Evolutionary conservation across 2,113 vertebrate species (phyloP).

Genomic region (Holacanthus passer): DNA sequence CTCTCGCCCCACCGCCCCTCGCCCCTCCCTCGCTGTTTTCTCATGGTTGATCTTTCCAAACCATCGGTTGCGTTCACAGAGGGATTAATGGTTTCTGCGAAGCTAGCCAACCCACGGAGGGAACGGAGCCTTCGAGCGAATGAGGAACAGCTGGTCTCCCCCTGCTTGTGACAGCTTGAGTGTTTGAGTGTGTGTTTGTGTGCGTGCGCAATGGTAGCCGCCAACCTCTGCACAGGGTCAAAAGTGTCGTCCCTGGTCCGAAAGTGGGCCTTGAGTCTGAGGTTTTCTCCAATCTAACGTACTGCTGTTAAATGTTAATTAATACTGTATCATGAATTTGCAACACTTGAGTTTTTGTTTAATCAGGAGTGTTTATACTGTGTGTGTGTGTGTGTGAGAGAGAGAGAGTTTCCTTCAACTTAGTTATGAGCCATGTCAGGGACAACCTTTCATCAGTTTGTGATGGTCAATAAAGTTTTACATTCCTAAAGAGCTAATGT

Average conservation of each 20-base stretch:
- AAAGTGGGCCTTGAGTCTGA: slow-evolving; percentile 5
- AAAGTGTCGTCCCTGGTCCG: slow-evolving; percentile 15
- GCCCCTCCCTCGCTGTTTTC: slow-evolving; percentile 42
- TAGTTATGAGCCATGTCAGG: not conserved
- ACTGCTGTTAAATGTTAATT: not conserved
- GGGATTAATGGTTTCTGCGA: slow-evolving; percentile 76
- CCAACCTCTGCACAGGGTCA: slow-evolving; percentile 60
- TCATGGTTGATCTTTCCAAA: slow-evolving; percentile 75
- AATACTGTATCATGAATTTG: not conserved
- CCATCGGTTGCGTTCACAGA: slow-evolving; percentile 66
- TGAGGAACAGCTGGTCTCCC: slow-evolving; percentile 78
- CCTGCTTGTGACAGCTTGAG: slow-evolving; percentile 69
- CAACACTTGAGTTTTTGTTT: not conserved
- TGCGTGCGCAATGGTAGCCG: slow-evolving; percentile 44
- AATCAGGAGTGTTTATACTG: not conserved
- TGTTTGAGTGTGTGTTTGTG: slow-evolving; percentile 53
- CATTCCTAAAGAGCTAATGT: not conserved
- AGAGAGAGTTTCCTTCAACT: not conserved
- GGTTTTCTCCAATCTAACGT: not conserved
- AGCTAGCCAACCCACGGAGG: slow-evolving; percentile 68
- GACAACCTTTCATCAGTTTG: not conserved
- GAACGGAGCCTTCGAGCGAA: slow-evolving; percentile 66
- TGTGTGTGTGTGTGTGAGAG: not conserved
- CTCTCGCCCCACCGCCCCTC: not conserved
- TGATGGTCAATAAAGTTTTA: too few species aligned